Percentiles rank a stretch among this genome's conserved stretches.
These are phyloP conservation scores for Scomberomorus guttatus DNA, from an alignment of 2,797 vertebrate genomes.

Conservation along the genomic window DNA sequence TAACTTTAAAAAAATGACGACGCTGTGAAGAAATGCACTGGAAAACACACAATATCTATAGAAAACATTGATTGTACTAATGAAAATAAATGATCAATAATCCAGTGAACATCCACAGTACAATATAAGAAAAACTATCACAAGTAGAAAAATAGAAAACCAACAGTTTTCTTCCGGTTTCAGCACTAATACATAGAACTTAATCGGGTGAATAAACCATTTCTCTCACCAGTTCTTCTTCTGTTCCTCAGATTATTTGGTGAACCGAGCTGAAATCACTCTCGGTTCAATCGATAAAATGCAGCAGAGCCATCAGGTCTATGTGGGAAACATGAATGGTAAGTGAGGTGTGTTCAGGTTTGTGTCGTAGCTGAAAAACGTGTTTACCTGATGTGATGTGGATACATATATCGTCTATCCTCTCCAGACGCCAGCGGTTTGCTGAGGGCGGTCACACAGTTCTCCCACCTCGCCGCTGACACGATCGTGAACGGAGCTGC, in stretches of 20 bases:
- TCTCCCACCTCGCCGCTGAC: slow-evolving; percentile 92
- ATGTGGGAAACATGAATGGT: slow-evolving; percentile 81
- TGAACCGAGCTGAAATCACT: slow-evolving; percentile 88
- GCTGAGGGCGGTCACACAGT: slow-evolving; percentile 89
- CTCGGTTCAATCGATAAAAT: slow-evolving; percentile 88
- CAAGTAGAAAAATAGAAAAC: too few relatives aligned
- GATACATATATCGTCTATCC: not conserved
- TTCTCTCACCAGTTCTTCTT: not conserved
- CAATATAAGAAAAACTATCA: too few relatives aligned
- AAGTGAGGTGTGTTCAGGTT: slow-evolving; percentile 4
- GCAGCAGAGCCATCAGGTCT: slow-evolving; percentile 81
- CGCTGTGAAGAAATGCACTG: too few relatives aligned
- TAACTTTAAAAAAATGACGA: too few relatives aligned
- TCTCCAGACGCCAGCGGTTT: slow-evolving; percentile 86
- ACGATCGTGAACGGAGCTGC: slow-evolving; percentile 91
- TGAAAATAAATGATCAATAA: too few relatives aligned
- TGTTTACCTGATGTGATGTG: not conserved
- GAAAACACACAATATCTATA: too few relatives aligned
- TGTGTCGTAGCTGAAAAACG: not conserved
- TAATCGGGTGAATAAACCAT: too few relatives aligned
- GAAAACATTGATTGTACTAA: too few relatives aligned
- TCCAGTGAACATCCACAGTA: too few relatives aligned
- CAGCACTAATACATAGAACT: too few relatives aligned
- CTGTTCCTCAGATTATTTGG: slow-evolving; percentile 90
- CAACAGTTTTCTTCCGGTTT: too few relatives aligned